These are phyloP conservation scores for Ammospiza caudacuta DNA, from an alignment of 2,113 vertebrate species.

Conservation along the genomic window DNA sequence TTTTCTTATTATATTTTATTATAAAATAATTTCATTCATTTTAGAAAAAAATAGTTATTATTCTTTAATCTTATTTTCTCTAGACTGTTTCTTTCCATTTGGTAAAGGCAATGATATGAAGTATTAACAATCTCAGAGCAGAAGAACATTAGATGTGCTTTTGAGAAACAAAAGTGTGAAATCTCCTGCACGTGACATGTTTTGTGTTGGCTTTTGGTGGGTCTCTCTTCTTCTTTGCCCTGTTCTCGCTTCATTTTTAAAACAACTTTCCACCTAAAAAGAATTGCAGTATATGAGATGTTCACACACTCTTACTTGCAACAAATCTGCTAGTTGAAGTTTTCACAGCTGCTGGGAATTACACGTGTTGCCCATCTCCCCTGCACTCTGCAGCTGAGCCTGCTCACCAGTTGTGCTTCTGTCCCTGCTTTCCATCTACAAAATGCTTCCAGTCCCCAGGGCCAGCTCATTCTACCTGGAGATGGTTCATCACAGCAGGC, in stretches of 20 bases:
- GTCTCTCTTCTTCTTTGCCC: not conserved
- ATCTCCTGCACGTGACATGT: not conserved
- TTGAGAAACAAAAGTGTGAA: not conserved
- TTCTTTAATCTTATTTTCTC: not conserved
- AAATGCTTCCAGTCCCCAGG: not conserved
- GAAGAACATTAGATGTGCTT: not conserved
- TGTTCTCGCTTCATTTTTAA: not conserved
- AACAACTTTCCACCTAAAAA: not conserved
- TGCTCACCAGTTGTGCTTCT: not conserved
- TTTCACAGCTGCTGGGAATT: not conserved
- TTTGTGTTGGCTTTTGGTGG: not conserved
- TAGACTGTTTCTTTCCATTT: not conserved
- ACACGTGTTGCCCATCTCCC: not conserved
- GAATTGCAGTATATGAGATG: not conserved
- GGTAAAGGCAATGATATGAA: not conserved
- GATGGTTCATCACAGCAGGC: not conserved
- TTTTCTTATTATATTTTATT: not conserved
- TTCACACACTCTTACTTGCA: not conserved
- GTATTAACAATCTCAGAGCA: not conserved
- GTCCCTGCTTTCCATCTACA: not conserved
- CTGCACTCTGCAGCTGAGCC: not conserved
- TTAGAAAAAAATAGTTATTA: not conserved
- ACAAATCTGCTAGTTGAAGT: not conserved
- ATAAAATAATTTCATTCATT: not conserved
- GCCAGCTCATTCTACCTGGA: not conserved